Evolutionary conservation across 2,113 vertebrate species (phyloP).

Genomic region (Dicentrarchus labrax): DNA sequence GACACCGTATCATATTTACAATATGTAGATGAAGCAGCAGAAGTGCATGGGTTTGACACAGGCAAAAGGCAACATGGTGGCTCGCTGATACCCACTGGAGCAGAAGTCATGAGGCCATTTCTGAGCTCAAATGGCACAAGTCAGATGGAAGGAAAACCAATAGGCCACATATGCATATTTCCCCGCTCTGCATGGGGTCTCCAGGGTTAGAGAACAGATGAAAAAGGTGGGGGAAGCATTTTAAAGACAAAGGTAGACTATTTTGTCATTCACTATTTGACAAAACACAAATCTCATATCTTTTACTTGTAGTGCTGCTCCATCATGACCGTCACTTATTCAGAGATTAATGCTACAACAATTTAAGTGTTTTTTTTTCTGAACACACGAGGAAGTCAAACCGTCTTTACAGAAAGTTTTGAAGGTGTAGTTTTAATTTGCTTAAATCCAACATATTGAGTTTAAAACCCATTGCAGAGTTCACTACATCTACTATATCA

Average conservation of each 20-base stretch:
- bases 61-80: constrained; percentile 46
- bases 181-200: constrained; percentile 38
- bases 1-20: constrained; percentile 43
- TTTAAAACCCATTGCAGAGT: neutral
- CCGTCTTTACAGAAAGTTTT: neutral
- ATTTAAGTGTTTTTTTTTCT: too few relatives aligned
- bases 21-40: constrained; percentile 56
- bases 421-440: neutral
- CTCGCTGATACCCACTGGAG: constrained; percentile 36
- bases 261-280: constrained; percentile 1
- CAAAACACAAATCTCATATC: neutral
- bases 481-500: neutral
- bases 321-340: neutral
- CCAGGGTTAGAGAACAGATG: constrained; percentile 16
- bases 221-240: constrained; percentile 1
- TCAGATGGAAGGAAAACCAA: constrained; percentile 71
- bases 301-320: neutral
- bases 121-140: constrained; percentile 72
- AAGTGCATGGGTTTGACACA: neutral
- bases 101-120: constrained; percentile 70
- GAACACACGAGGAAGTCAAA: neutral
- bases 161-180: constrained; percentile 67
- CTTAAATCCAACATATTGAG: neutral
- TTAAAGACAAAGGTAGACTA: neutral
- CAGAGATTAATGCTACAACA: neutral